Conservation (phyloP, 1,140 invertebrate species). For the Tetragnatha versicolor region DNA sequence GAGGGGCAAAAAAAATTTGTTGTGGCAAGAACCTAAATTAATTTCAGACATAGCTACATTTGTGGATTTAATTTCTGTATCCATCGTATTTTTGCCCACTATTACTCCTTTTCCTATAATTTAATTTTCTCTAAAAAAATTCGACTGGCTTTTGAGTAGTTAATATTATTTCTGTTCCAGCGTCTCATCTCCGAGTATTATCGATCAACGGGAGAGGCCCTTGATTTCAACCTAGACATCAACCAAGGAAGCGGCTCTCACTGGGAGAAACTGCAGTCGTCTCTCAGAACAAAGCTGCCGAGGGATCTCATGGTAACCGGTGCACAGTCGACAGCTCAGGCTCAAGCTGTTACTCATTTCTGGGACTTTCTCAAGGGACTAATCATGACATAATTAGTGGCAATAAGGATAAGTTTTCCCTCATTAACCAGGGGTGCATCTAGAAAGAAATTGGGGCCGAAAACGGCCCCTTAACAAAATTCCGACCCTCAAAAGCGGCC, state of each 20-base stretch:
- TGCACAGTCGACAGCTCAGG: conserved; percentile 49
- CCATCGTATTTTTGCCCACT: too few species aligned
- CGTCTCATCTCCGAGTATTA: conserved; percentile 86
- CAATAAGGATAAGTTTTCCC: too few species aligned
- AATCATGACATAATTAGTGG: conserved; percentile 49
- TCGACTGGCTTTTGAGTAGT: not conserved
- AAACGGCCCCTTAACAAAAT: too few species aligned
- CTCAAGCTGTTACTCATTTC: conserved; percentile 60
- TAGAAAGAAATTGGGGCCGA: too few species aligned
- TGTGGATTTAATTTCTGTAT: too few species aligned
- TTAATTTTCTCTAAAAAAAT: not conserved
- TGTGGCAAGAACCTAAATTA: too few species aligned
- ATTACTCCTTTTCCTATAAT: too few species aligned
- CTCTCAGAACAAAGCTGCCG: conserved; percentile 58
- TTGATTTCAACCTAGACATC: conserved; percentile 76
- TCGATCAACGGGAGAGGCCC: conserved; percentile 76
- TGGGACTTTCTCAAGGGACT: conserved; percentile 60
- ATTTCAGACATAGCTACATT: too few species aligned
- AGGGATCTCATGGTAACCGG: conserved; percentile 58
- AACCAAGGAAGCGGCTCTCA: conserved; percentile 58
- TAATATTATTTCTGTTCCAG: conserved; percentile 64
- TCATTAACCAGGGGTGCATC: too few species aligned
- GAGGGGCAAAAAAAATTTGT: too few species aligned
- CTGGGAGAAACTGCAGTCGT: conserved; percentile 63
- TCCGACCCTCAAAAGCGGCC: too few species aligned